Base-by-base conservation (phyloP, 2,113 vertebrate species). In the Apeltes quadracus region DNA sequence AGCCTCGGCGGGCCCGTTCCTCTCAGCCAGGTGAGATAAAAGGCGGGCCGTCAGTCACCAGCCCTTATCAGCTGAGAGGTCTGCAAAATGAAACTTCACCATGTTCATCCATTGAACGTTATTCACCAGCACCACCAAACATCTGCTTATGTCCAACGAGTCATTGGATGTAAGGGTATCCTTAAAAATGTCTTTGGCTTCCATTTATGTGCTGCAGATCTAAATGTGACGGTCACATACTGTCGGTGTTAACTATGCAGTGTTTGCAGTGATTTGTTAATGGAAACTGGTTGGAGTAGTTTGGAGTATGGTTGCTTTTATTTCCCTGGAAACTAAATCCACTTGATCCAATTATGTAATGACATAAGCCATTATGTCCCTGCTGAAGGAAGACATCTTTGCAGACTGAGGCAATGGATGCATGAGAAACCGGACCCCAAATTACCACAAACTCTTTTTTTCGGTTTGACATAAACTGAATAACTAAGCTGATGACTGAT, bases 311-410 rank as follows among this genome's bases (percentile, higher is more conserved):
- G 54, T 64, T 78, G 64, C 67, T 36, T 50, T 39, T 65, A 72
- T 73, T 51, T 59, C 76, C 62, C 18, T 80, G 73, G 72, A 72
- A 84, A 87, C 80, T 65, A 85, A 83, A 81, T 72, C 76, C 50
- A 61, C 72, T 84, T 69, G 51, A 88, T 75, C 78, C 81, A 83
- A 22, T 84, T 78, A 86, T 78, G 79, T 78, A 76, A 91, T 74
- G 61, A 51, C 54, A 71, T 81, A 78, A 84, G 56, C 70, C 64
- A 71, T 57, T 54, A 51, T 79, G 76, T 85, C 76, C 36, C n/a
- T 2, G 54, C 62, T 38, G 57, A 76, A 74, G 64, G 76, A 48
- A 59, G 46, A 69, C 73, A 58, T 57, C n/a, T 80, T 62, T 71
- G 61, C 54, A 87, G 34, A 72, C 54, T 0, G 18, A 59, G 29